Evolutionary conservation across 2,113 vertebrate species (phyloP).

Genomic region (Carollia perspicillata): DNA sequence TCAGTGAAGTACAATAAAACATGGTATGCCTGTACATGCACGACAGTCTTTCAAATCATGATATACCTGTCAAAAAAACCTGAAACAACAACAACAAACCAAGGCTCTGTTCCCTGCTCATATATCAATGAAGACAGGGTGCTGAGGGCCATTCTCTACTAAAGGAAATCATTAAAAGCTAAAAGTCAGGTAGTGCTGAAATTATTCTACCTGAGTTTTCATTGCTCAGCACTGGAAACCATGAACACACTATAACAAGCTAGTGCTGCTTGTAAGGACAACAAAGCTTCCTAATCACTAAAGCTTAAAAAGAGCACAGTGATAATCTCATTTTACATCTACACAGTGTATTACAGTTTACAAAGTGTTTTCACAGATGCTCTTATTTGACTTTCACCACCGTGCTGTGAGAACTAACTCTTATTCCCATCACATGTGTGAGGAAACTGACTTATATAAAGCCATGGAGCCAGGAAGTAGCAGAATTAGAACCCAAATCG

Average conservation of each 20-base stretch:
- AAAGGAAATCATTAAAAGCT: slow-evolving; percentile 37
- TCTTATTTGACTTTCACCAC: slow-evolving; percentile 16
- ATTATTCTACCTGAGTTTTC: background rate
- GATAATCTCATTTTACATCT: slow-evolving; percentile 9
- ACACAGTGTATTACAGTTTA: background rate
- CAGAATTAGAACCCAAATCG: slow-evolving; percentile 27
- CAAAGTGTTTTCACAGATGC: slow-evolving; percentile 31
- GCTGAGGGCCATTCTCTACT: background rate
- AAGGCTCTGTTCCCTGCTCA: background rate
- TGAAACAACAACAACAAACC: too few species aligned
- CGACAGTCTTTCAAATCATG: background rate
- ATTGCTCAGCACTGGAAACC: slow-evolving; percentile 7
- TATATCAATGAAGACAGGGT: background rate
- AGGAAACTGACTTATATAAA: slow-evolving; percentile 29
- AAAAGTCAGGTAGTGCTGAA: slow-evolving; percentile 3
- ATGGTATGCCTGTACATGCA: background rate
- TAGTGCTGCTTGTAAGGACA: background rate
- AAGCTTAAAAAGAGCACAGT: background rate
- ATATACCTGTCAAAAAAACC: background rate
- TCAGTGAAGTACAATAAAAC: background rate
- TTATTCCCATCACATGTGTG: background rate
- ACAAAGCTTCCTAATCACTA: background rate
- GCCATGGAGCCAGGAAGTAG: background rate
- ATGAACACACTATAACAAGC: background rate
- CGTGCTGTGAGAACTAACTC: slow-evolving; percentile 14